Percentiles rank a stretch among this genome's conserved stretches.
phyloP scores from a whole-genome alignment of 2,888 invertebrate species.

The Drosophila picticornis region DNA sequence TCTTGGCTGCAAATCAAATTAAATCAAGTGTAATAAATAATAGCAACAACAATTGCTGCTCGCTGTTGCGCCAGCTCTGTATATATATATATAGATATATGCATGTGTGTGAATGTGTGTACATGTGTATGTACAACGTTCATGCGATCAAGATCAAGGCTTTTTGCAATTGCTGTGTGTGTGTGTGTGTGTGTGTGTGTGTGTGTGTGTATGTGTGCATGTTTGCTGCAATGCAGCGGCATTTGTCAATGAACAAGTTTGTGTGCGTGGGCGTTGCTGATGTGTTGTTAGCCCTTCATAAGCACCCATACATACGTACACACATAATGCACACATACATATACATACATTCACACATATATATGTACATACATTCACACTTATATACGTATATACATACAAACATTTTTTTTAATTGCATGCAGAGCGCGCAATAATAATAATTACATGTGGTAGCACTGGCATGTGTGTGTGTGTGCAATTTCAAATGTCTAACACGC shows the following conservation, averaged over 20 bases:
- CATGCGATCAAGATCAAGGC: slow-evolving; percentile 83
- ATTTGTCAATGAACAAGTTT: slow-evolving; percentile 56
- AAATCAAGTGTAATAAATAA: slow-evolving; percentile 74
- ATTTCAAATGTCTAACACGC: slow-evolving; percentile 70
- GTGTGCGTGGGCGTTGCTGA: slow-evolving; percentile 54
- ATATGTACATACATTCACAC: background rate
- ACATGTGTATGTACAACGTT: slow-evolving; percentile 32
- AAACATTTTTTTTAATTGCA: slow-evolving; percentile 33
- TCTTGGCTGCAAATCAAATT: slow-evolving; percentile 78
- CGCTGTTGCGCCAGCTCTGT: slow-evolving; percentile 32
- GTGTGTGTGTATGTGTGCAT: slow-evolving; percentile 18
- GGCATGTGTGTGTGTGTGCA: slow-evolving; percentile 14
- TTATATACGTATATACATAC: background rate
- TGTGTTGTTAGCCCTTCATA: slow-evolving; percentile 57
- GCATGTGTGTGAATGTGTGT: slow-evolving; percentile 21
- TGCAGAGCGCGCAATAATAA: slow-evolving; percentile 38
- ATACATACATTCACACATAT: background rate
- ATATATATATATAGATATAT: no score
- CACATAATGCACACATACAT: background rate
- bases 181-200: slow-evolving; percentile 13
- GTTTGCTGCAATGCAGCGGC: slow-evolving; percentile 32
- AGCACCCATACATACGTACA: slow-evolving; percentile 9
- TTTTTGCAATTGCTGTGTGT: slow-evolving; percentile 52
- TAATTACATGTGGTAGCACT: slow-evolving; percentile 40
- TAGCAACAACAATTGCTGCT: slow-evolving; percentile 45